Base-by-base conservation (phyloP, 2,888 invertebrate species). In the Myopa tessellatipennis region DNA sequence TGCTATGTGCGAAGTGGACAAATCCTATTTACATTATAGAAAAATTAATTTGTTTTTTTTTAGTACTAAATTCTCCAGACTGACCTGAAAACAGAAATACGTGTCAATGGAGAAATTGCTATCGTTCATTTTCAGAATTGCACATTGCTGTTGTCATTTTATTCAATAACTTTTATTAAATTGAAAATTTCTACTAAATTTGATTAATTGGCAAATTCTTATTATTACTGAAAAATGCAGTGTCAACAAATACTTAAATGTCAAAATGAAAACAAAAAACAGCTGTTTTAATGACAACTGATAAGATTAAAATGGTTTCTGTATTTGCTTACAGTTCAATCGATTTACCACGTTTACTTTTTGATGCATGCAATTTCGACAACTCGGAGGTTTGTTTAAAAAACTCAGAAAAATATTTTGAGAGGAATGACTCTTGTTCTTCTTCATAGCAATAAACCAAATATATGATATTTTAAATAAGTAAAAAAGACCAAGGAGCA, bases 1-100 rank as follows among this genome's bases (percentile, higher is more conserved):
- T 1, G 60, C 8, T 34, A 75, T 40, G 34, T 75, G 75, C 10
- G 69, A 40, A 45, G 45, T 65, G 40, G 65, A 71, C 38, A 77
- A 65, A 71, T 77, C 77, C 77, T 72, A 40, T n/a, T 26, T 38
- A 65, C 14, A 50, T 16, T 61, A 58, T 40, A 74, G 14, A 55
- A 14, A 14, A 61, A 70, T 63, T 70, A 76, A 8, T 40, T 4
- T 4, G 40, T 60, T 18, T 8, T 7, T 6, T 58, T 60, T 12
- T 40, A n/a, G n/a, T 61, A 18, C 14, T 6, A 72, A 50, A 58
- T 67, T 60, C 71, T 68, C 34, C 52, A 52, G 71, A 68, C 74
- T 81, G 81, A 85, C 87, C 85, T 87, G 86, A 77, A 83, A 84
- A 79, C 82, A 81, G 74, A 83, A 87, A 79, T 84, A 86, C 79